Conservation (phyloP, 1,140 invertebrate species). For the Drosophila burlai region DNA sequence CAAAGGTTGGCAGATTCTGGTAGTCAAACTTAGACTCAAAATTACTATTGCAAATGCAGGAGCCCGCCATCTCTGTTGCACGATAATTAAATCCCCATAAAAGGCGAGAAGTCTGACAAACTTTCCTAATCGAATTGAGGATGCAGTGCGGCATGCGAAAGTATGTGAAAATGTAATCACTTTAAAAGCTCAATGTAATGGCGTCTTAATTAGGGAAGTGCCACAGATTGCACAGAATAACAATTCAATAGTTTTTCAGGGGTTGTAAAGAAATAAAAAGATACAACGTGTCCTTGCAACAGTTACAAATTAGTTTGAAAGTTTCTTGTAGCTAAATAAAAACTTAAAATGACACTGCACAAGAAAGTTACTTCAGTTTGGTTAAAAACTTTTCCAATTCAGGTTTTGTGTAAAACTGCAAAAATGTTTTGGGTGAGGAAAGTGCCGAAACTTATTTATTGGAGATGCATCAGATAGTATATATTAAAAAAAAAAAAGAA, state of each 20-base stretch:
- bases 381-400: background rate
- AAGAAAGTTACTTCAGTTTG: background rate
- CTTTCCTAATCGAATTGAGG: conserved; percentile 26
- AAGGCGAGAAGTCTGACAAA: conserved; percentile 10
- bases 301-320: conserved; percentile 12
- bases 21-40: background rate
- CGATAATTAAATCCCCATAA: conserved; percentile 42
- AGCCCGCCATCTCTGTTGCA: background rate
- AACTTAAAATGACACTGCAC: background rate
- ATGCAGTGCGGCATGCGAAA: conserved; percentile 22
- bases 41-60: background rate
- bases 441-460: background rate
- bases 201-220: conserved; percentile 13
- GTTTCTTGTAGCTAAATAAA: background rate
- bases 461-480: background rate
- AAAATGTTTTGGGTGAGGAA: background rate
- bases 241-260: background rate
- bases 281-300: background rate
- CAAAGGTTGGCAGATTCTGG: background rate
- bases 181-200: background rate
- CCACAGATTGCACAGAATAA: conserved; percentile 1
- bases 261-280: background rate
- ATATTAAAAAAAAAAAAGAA: no score
- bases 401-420: conserved; percentile 6
- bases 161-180: conserved; percentile 9